Evolutionary conservation across 2,888 invertebrate species (phyloP).

Genomic region (Hybos culiciformis): DNA sequence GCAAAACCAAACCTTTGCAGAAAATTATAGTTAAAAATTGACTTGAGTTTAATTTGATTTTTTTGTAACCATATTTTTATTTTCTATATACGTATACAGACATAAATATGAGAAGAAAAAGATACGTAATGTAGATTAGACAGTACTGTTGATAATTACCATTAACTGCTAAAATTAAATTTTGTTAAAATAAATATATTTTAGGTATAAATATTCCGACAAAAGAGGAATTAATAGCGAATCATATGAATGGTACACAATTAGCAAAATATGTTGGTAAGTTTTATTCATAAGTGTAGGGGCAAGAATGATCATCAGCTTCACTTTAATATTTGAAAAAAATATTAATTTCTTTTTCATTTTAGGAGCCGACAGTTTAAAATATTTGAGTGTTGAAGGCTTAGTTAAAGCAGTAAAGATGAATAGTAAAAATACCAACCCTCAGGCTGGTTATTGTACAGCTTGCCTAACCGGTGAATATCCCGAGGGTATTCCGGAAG

Average conservation of each 20-base stretch:
- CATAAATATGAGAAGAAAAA: no score
- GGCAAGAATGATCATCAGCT: neutral
- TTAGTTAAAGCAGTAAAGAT: conserved; percentile 71
- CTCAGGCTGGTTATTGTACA: conserved; percentile 79
- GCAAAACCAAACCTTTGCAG: no score
- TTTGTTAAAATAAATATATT: no score
- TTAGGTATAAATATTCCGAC: conserved; percentile 99
- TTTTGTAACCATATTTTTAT: no score
- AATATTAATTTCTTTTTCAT: conserved; percentile 8
- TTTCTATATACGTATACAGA: no score
- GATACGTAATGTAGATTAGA: no score
- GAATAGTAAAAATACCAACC: conserved; percentile 60
- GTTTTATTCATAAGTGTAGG: conserved; percentile 22
- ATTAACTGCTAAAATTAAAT: no score
- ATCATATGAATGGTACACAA: conserved; percentile 62
- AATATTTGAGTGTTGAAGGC: conserved; percentile 86
- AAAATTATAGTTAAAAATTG: no score
- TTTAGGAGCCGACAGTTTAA: conserved; percentile 76
- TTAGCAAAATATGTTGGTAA: conserved; percentile 77
- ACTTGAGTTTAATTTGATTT: no score
- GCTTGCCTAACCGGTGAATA: conserved; percentile 93
- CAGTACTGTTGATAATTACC: no score
- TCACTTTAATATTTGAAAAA: conserved; percentile 5
- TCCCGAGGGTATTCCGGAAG: conserved; percentile 51
- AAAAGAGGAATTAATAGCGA: conserved; percentile 87